phyloP scores from a whole-genome alignment of 2,113 vertebrate genomes.

The Pygoscelis antarcticus region DNA sequence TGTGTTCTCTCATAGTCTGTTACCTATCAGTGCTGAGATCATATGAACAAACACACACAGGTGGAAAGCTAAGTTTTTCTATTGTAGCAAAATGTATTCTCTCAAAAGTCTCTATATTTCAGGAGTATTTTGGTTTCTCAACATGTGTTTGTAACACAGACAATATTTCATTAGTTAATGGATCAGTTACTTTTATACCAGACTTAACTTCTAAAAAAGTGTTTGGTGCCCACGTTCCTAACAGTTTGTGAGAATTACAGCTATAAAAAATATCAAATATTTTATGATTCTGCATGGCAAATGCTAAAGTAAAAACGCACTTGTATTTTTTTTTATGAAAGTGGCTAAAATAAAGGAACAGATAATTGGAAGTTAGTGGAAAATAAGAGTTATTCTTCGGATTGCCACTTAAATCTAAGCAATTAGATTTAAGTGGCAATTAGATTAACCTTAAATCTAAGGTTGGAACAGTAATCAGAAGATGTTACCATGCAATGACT shows the following conservation, averaged over 20 bases:
- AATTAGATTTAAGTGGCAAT: too few species aligned
- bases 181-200: neutral
- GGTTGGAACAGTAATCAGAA: neutral
- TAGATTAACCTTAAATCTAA: too few species aligned
- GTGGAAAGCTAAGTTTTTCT: neutral
- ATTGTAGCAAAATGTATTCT: neutral
- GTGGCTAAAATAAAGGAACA: neutral
- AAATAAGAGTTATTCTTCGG: neutral
- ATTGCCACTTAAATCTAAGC: neutral
- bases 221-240: neutral
- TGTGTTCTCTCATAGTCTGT: neutral
- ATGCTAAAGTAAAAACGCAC: neutral
- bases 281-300: neutral
- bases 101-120: neutral
- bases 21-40: neutral
- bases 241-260: neutral
- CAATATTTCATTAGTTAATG: neutral
- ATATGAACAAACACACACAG: neutral
- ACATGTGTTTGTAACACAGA: neutral
- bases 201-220: neutral
- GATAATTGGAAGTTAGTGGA: neutral
- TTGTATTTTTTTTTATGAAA: neutral
- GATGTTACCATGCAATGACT: neutral
- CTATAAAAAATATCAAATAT: neutral
- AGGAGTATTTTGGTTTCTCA: conserved; percentile 23